Base-by-base conservation (phyloP, 2,113 vertebrate species). In the Oceanodroma tethys region DNA sequence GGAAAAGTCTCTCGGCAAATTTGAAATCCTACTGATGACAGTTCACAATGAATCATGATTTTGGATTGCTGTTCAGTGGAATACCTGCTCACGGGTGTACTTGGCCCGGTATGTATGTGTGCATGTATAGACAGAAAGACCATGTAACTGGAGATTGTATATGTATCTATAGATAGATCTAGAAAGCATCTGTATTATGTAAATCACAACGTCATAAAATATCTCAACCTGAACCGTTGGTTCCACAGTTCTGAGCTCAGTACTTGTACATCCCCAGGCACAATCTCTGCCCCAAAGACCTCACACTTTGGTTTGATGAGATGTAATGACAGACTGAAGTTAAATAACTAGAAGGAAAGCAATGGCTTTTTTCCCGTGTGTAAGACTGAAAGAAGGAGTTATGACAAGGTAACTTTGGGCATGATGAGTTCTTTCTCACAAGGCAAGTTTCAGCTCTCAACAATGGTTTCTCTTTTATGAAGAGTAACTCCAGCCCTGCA, bases 391-490 rank as follows among this genome's bases (percentile, higher is more conserved):
- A 92, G 82, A 85, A 93, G 65, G 36, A 93, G 9, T 95, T 96
- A 79, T 88, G 76, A 68, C 60, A 53, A 81, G 40, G 55, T 81
- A 95, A 90, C 59, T 88, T 8, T 68, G 70, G 38, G 62, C 88
- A 83, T 86, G 52, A 88, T 70, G 53, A 94, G n/a, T 89, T 94
- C 53, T 95, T 85, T 42, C 43, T 90, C 42, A 25, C 63, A 93
- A 94, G 62, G 74, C 55, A 95, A 93, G 43, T 81, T 80, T 93
- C 43, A 75, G 42, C 17, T 95, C 92, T 96, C 81, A 80, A 91
- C 36, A 89, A 73, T 12, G 30, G 38, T 79, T 95, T 95, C 80
- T 87, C 4, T 58, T 88, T 95, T 82, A 53, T 45, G 83, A 92
- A 88, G 25, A 91, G 27, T 55, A 15, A 95, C 47, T 70, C 27